Conservation (phyloP, 2,113 vertebrate species). For the Neopipo cinnamomea region DNA sequence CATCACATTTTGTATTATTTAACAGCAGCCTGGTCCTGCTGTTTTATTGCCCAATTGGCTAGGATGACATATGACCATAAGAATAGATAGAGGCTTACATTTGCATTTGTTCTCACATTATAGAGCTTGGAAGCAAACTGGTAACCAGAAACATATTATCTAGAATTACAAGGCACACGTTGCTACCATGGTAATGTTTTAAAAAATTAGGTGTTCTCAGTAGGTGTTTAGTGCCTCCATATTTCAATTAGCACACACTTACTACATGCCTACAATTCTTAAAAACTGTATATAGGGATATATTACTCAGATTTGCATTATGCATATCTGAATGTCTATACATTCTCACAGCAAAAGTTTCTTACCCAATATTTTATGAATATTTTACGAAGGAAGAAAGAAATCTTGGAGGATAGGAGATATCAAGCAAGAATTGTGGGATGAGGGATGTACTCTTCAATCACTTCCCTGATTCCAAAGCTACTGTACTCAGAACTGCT, state of each 20-base stretch:
- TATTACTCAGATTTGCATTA: not conserved
- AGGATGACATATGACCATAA: conserved; percentile 29
- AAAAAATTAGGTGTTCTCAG: conserved; percentile 57
- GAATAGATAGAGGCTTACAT: conserved; percentile 20
- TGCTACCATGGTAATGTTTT: conserved; percentile 15
- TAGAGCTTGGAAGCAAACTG: not conserved
- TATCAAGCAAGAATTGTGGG: not conserved
- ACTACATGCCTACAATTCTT: conserved; percentile 6
- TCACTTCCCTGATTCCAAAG: not conserved
- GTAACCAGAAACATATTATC: conserved; percentile 62
- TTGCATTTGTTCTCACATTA: conserved; percentile 43
- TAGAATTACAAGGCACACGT: conserved; percentile 47
- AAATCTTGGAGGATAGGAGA: not conserved
- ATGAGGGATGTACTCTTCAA: not conserved
- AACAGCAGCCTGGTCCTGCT: conserved; percentile 31
- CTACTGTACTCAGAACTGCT: not conserved
- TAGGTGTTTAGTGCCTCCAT: conserved; percentile 38
- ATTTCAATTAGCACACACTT: conserved; percentile 55
- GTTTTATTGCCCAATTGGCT: conserved; percentile 60
- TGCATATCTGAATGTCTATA: not conserved
- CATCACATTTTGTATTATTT: conserved; percentile 57
- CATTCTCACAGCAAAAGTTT: not conserved
- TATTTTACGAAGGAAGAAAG: not conserved
- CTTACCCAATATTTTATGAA: not conserved
- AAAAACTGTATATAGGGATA: not conserved